Conservation (phyloP, 2,797 vertebrate species). For the Syngnathus rostellatus region DNA sequence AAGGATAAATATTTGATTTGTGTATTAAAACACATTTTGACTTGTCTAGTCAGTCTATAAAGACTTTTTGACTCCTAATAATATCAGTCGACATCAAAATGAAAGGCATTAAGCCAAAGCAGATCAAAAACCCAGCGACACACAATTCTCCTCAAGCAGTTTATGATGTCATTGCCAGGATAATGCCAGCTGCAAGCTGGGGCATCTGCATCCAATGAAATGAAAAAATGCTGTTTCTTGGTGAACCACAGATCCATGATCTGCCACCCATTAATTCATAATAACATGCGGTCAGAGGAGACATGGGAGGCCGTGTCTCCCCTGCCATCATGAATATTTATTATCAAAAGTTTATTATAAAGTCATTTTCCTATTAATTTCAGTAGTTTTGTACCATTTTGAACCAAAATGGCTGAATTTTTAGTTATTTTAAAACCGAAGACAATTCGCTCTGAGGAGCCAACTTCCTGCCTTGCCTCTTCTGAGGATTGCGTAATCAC, state of each 20-base stretch:
- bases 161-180: conserved; percentile 48
- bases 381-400: no score
- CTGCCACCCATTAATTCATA: conserved; percentile 50
- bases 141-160: conserved; percentile 13
- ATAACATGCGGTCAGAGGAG: conserved; percentile 15
- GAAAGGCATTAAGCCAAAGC: conserved; percentile 4
- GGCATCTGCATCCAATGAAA: conserved; percentile 51
- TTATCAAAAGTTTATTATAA: no score
- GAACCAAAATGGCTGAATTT: no score
- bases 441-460: no score
- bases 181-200: conserved; percentile 35
- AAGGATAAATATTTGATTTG: not conserved
- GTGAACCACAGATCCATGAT: conserved; percentile 19
- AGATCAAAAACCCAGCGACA: conserved; percentile 27
- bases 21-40: not conserved
- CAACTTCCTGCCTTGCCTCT: no score
- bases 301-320: no score
- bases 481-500: no score
- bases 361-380: no score
- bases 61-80: not conserved
- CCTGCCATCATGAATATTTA: no score
- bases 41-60: not conserved
- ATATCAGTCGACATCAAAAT: not conserved
- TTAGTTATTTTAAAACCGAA: no score
- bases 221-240: conserved; percentile 16